Evolutionary conservation across 1,140 invertebrate species (phyloP).

Genomic region (Macrotrachela quadricornifera): DNA sequence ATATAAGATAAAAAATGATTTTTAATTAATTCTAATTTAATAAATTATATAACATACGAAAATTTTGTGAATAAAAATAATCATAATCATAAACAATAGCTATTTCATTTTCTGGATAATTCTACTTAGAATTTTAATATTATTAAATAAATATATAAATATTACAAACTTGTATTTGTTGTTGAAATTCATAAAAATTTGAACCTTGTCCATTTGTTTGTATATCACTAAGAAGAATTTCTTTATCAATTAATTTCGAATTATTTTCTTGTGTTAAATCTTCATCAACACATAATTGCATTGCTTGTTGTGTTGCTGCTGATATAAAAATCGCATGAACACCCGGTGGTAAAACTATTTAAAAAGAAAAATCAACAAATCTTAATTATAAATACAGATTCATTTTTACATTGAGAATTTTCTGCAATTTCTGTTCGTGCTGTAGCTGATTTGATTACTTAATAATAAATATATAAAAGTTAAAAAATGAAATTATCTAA

Average conservation of each 20-base stretch:
- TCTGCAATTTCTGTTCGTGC: too few relatives aligned
- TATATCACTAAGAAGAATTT: conserved; percentile 15
- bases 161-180: not conserved
- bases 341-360: conserved; percentile 19
- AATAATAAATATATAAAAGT: too few relatives aligned
- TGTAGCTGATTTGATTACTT: too few relatives aligned
- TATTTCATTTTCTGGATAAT: conserved; percentile 25
- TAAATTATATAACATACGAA: conserved; percentile 14
- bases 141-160: not conserved
- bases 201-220: not conserved
- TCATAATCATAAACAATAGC: conserved; percentile 26
- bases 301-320: conserved; percentile 24
- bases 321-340: conserved; percentile 23
- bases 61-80: conserved; percentile 28
- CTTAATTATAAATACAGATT: too few relatives aligned
- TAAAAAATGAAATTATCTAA: too few relatives aligned
- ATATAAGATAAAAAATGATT: too few relatives aligned
- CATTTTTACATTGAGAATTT: too few relatives aligned
- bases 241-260: conserved; percentile 21
- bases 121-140: conserved; percentile 9
- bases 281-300: conserved; percentile 18
- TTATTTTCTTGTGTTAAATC: conserved; percentile 25
- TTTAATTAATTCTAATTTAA: too few relatives aligned
- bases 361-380: not conserved
- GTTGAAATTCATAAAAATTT: not conserved